Evolutionary conservation across 1,140 invertebrate species (phyloP), one percentile per base, ranked within the genome.

Genomic region (Pachypeltis micranthus): DNA sequence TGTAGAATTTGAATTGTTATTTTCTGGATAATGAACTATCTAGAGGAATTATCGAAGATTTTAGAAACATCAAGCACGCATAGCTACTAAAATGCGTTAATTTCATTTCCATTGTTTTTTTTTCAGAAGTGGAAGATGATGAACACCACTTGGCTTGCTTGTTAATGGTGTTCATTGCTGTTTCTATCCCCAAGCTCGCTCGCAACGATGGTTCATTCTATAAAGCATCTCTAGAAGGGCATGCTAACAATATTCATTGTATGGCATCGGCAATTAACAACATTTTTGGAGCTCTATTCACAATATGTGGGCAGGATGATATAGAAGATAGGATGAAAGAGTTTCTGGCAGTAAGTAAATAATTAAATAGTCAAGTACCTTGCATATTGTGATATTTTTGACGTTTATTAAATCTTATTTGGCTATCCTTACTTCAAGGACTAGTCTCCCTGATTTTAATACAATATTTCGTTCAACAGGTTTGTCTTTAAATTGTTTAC

Each of bases 261-360:
- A 87, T 99, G 78, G 91, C 93, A 1, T 83, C 91, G 27, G 96
- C 96, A 0, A 90, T 99, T 44, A 99, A 98, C 73, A 90, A 93
- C 69, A 90, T 99, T 63, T 96, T 98, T 72, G 93, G 90, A 23
- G 95, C 96, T 1, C 74, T 99, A 23, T 99, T 99, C 71, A 94
- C 92, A 0, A 89, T 98, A 62, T 93, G 93, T 73, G 91, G 90
- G 1, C 86, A 90, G 70, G 90, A 88, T 24, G 97, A 99, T 73
- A 94, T 96, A 68, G 93, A 96, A 72, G 93, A 96, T 71, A 82
- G 96, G 64, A 91, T 99, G 83, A 97, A 98, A 71, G 97, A 99
- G 74, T 99, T 99, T 74, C 76, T 99, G 57, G 96, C 96, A 1
- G 82, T 85, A 75, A 76, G 61, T 70, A 54, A 21, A 55, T 10